These are phyloP conservation scores for Automeris io DNA, from an alignment of 2,888 invertebrate genomes.

Conservation along the genomic window DNA sequence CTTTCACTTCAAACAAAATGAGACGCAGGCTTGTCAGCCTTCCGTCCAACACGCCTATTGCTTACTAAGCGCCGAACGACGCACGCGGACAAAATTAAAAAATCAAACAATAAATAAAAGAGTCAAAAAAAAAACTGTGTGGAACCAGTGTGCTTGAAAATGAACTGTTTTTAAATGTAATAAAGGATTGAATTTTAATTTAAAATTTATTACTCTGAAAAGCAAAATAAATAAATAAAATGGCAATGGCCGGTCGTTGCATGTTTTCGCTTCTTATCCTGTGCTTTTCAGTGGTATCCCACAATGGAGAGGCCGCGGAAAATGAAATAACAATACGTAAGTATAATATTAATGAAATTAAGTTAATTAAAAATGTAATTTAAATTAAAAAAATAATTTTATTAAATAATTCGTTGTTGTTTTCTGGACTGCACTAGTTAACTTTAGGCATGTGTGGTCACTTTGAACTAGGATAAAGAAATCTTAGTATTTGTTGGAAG, in stretches of 20 bases:
- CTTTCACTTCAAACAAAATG: conserved; percentile 73
- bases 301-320: conserved; percentile 53
- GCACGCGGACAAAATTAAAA: conserved; percentile 47
- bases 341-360: too few relatives aligned
- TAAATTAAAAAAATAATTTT: too few relatives aligned
- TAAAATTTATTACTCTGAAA: too few relatives aligned
- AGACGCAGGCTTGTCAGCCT: conserved; percentile 48
- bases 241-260: conserved; percentile 49
- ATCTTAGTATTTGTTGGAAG: too few relatives aligned
- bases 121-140: conserved; percentile 12
- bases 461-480: too few relatives aligned
- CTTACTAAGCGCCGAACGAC: conserved; percentile 43
- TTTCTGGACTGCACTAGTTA: too few relatives aligned
- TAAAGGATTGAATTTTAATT: conserved; percentile 14
- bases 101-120: conserved; percentile 22
- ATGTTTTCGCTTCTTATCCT: conserved; percentile 50
- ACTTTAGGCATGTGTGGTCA: too few relatives aligned
- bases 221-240: conserved; percentile 20
- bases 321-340: conserved; percentile 52
- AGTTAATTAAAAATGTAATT: too few relatives aligned
- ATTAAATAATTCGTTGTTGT: too few relatives aligned
- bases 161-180: conserved; percentile 21
- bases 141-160: conserved; percentile 10
- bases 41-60: conserved; percentile 44
- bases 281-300: conserved; percentile 49